Evolutionary conservation across 2,797 vertebrate species (phyloP), one percentile per base, ranked within the genome.

Genomic region (Coilia nasus): DNA sequence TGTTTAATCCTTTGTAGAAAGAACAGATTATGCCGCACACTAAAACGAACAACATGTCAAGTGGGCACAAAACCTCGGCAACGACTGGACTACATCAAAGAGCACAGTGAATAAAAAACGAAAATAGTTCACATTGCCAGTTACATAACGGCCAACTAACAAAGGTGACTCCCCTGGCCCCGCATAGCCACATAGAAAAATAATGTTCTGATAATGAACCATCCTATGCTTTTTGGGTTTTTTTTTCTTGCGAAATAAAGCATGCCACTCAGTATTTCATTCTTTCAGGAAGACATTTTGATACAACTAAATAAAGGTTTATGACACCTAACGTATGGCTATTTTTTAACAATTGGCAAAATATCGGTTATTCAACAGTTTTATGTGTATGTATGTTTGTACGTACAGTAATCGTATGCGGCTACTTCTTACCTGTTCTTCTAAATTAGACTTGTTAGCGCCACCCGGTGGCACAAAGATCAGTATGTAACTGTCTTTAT

Each of bases 1-100:
- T 2, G 41, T 78, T 78, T 78, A 78, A 78, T 78, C 71, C 71
- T 78, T 64, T 41, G 41, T 9, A 78, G 35, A 44, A 41, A 78
- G 71, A 78, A 44, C 71, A 78, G 71, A 41, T 78, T 78, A 44
- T 78, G 15, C 71, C 6, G 35, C 71, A 3, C 31, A 44, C 31
- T 44, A 17, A 41, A 44, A 21, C 28, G 12, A 31, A 41, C 41
- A 78, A 44, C 35, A 44, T 78, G 35, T 44, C 23, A 19, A 78
- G 35, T 41, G 67, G 67, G 11, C 60, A 64, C 60, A 23, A 9
- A 64, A 41, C 67, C 62, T 41, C 28, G 1, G 2, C 15, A 41
- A 19, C 6, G 64, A 35, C 14, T 35, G 31, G 23, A 31, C 28
- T 71, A 64, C n/a, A 64, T 64, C 60, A 64, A 64, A 25, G n/a